phyloP scores from a whole-genome alignment of 2,888 invertebrate genomes.

The Molorchus minor region DNA sequence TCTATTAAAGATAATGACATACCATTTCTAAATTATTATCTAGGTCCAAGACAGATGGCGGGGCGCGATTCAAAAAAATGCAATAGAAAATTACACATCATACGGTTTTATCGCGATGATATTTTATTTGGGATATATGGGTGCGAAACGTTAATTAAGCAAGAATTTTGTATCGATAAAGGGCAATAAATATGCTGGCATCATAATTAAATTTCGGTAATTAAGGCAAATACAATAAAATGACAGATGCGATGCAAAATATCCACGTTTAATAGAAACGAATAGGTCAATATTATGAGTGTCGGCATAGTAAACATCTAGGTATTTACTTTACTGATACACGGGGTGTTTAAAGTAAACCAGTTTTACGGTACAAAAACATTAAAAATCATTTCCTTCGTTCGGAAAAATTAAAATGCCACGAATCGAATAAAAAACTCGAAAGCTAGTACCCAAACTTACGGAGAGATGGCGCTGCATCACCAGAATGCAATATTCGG shows the following conservation, averaged over 20 bases:
- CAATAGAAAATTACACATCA: constrained; percentile 43
- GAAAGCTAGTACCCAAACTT: too few species aligned
- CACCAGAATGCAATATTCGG: too few species aligned
- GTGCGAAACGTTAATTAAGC: constrained; percentile 31
- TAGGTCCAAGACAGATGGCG: constrained; percentile 46
- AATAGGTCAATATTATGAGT: constrained; percentile 12
- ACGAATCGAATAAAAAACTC: too few species aligned
- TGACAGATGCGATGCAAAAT: constrained; percentile 20
- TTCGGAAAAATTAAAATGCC: too few species aligned
- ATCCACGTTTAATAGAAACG: constrained; percentile 17
- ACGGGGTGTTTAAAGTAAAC: too few species aligned
- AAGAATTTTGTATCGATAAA: constrained; percentile 26
- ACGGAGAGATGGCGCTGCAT: too few species aligned
- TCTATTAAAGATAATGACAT: constrained; percentile 41
- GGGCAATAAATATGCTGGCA: constrained; percentile 25
- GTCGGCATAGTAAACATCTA: too few species aligned
- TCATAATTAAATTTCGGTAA: constrained; percentile 27
- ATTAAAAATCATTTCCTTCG: too few species aligned
- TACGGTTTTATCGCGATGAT: constrained; percentile 15
- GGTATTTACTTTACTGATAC: too few species aligned
- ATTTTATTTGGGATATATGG: constrained; percentile 18
- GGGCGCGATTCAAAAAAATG: constrained; percentile 43
- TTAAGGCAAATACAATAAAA: constrained; percentile 28
- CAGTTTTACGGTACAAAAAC: too few species aligned
- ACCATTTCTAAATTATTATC: constrained; percentile 48